Base-by-base conservation (phyloP, 2,888 invertebrate species). In the Bombylius discolor region DNA sequence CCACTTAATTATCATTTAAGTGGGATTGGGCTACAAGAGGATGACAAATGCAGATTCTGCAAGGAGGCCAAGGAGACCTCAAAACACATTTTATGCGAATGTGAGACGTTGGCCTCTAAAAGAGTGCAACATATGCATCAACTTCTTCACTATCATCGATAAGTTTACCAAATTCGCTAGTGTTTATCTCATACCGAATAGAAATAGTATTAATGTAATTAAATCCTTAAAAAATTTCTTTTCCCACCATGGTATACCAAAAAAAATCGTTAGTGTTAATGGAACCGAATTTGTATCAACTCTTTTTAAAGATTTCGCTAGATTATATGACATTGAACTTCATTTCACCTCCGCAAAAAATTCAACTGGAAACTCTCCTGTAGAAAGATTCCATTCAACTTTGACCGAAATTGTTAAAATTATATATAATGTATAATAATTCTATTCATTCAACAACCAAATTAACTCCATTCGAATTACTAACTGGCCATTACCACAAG, bases 351-450 rank as follows among this genome's bases (percentile, higher is more conserved):
- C 54, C 9, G 55, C 51, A 13, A 56, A 60, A 48, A 57, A 49
- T 12, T 59, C 57, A 4, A 57, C 52, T 4, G 59, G 59, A 39
- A 61, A 61, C 49, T 53, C 56, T 5, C 53, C 56, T 4, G 50
- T 60, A 36, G 58, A 60, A 51, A 51, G 60, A 45, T 55, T 60
- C 8, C 57, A 60, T 45, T 60, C 60, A n/a, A 61, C 52, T 2
- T n/a, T 58, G 11, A 56, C 50, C 4, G 61, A 61, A 56, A 34
- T 58, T 9, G 32, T 55, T 31, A 50, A 59, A 11, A 61, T 59
- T 33, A 56, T 60, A 45, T 34, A 57, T 50, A 52, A 48, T 34
- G 33, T 47, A 54, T 13, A 52, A 56, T 7, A 51, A 46, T 23
- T 57, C 36, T 3, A 59, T 59, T 8, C 56, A 57, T 49, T 60